A percentile compares a stretch with the other conserved stretches of the same genome.
These are phyloP conservation scores for Alligator sinensis DNA, from an alignment of 2,113 vertebrate genomes.

Conservation along the genomic window DNA sequence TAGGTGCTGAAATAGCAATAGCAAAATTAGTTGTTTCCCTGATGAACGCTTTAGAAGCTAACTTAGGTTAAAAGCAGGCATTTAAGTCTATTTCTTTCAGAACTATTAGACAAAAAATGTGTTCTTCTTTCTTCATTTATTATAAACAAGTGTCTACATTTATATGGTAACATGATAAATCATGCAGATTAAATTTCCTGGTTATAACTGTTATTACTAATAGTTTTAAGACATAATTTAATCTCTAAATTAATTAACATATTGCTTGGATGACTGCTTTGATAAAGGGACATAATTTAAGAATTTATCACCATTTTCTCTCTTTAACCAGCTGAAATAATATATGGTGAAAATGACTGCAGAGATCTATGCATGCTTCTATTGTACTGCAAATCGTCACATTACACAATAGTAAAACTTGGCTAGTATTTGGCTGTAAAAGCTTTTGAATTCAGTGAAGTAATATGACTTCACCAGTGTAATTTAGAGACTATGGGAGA, in stretches of 20 bases:
- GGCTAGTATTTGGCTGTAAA: no score
- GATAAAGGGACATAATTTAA: background rate
- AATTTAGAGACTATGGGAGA: background rate
- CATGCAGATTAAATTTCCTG: background rate
- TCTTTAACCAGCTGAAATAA: background rate
- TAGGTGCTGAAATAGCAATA: background rate
- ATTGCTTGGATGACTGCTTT: background rate
- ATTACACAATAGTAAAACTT: no score
- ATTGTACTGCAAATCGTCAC: background rate
- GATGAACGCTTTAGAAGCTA: background rate
- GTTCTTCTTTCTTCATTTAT: background rate
- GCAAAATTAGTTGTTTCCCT: background rate
- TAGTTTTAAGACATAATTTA: background rate
- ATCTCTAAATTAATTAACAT: constrained; percentile 12
- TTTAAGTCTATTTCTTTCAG: background rate
- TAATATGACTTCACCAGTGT: background rate
- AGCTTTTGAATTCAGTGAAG: no score
- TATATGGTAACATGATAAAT: constrained; percentile 13
- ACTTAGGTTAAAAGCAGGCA: background rate
- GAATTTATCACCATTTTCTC: background rate
- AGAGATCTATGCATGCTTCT: background rate
- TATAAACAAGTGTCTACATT: background rate
- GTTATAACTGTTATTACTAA: background rate
- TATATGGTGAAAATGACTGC: background rate
- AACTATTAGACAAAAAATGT: background rate